Percentiles rank a stretch among this genome's conserved stretches.
phyloP scores from a whole-genome alignment of 2,113 vertebrate species.

The Nematolebias whitei region DNA sequence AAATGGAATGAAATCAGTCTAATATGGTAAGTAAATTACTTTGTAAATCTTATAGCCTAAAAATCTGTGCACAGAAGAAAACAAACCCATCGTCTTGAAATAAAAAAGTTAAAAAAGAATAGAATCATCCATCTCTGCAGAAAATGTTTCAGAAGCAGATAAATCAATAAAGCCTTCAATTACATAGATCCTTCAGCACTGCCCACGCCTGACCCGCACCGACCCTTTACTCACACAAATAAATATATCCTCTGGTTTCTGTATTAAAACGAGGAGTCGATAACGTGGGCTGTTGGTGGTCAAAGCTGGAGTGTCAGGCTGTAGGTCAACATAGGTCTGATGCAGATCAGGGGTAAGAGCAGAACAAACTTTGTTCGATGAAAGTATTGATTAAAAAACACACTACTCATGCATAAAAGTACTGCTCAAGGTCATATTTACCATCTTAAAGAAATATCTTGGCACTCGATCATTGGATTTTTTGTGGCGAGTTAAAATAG shows the following conservation, averaged over 20 bases:
- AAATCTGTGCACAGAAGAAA: conserved; percentile 7
- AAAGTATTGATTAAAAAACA: neutral
- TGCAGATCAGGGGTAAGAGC: neutral
- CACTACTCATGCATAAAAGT: neutral
- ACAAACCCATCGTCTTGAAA: conserved; percentile 30
- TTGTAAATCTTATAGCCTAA: neutral
- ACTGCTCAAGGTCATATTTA: neutral
- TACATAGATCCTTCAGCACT: conserved; percentile 27
- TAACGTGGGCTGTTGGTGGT: conserved; percentile 19
- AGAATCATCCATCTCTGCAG: conserved; percentile 34
- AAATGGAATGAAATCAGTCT: no score
- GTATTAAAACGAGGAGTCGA: conserved; percentile 34
- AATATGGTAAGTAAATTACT: neutral
- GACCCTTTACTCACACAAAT: conserved; percentile 25
- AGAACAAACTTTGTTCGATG: neutral
- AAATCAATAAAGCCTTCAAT: conserved; percentile 48
- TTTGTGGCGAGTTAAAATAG: neutral
- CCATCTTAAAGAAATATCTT: neutral
- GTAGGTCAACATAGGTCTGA: neutral
- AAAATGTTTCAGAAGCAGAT: conserved; percentile 37
- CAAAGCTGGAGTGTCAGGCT: conserved; percentile 6
- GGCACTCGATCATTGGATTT: neutral
- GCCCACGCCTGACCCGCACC: conserved; percentile 34
- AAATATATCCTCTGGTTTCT: conserved; percentile 17
- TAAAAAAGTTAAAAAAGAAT: conserved; percentile 21